Percentiles rank a stretch among this genome's conserved stretches.
Evolutionary conservation across 2,888 invertebrate species (phyloP).

Genomic region (Pycnomerus fuliginosus): DNA sequence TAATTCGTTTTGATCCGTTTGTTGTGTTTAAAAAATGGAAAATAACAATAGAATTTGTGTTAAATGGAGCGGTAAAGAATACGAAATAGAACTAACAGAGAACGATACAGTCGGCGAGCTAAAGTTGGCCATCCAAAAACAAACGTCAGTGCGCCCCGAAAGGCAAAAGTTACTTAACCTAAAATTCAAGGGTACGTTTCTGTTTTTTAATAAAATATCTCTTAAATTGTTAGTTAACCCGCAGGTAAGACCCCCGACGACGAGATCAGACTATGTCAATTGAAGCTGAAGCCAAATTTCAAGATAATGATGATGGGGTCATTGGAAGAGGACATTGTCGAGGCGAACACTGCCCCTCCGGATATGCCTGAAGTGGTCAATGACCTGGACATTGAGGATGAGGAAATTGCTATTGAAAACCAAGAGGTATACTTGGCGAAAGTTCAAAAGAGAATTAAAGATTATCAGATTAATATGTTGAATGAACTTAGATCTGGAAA

Average conservation of each 20-base stretch:
- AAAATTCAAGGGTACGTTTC: conserved; percentile 77
- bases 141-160: conserved; percentile 89
- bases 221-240: conserved; percentile 5
- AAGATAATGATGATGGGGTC: conserved; percentile 98
- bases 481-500: conserved; percentile 83
- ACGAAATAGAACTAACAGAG: conserved; percentile 72
- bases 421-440: conserved; percentile 73
- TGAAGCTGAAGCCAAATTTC: conserved; percentile 82
- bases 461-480: conserved; percentile 79
- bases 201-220: not conserved
- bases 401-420: conserved; percentile 71
- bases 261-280: conserved; percentile 69
- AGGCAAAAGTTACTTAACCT: conserved; percentile 92
- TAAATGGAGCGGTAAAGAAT: conserved; percentile 94
- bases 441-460: conserved; percentile 78
- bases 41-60: conserved; percentile 62
- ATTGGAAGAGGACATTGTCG: conserved; percentile 85
- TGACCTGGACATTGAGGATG: conserved; percentile 88
- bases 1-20: not conserved
- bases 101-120: conserved; percentile 80
- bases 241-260: conserved; percentile 83
- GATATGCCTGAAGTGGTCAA: conserved; percentile 85
- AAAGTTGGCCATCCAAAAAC: conserved; percentile 81
- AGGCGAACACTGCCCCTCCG: conserved; percentile 76
- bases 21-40: conserved; percentile 34